Evolutionary conservation across 2,888 invertebrate species (phyloP), one percentile per base, ranked within the genome.

Genomic region (Hirtodrosophila confusa): DNA sequence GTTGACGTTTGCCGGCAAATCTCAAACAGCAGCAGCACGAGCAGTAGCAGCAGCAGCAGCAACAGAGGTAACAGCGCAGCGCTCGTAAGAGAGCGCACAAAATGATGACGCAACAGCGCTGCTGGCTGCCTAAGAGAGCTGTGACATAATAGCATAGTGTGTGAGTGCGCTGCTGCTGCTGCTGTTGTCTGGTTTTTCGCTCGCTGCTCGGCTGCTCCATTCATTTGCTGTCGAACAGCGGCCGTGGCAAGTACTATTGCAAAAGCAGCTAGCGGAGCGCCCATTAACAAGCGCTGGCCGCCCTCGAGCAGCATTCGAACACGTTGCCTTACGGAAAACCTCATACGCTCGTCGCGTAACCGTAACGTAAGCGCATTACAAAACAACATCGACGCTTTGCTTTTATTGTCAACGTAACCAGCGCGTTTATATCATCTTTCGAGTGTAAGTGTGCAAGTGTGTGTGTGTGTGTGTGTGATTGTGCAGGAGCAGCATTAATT

Each of bases 201-300:
- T 35, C 6, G 7, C 23, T 29, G 33, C 17, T 36, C 37, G 5
- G 12, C 17, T 47, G 36, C 36, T 45, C 39, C 66, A 40, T 62
- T 80, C 86, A 89, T 86, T 88, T 86, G 85, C 79, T 86, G 75
- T 78, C 79, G 68, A 87, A 77, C 88, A 88, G 79, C 85, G 88
- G 84, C 89, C 86, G 83, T 87, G 88, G 71, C 76, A 84, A 80
- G 86, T 79, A 76, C 65, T 31, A 31, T 31, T 6, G 31, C 31
- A 31, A 9, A 35, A 47, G 55, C 47, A 77, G 54, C 40, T 60
- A 66, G 69, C 66, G 64, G 53, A 77, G 65, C 60, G 61, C 39
- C n/a, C 11, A 50, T 43, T 44, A 33, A 33, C 43, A 50, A 67
- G 53, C 74, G 75, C 58, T 55, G 47, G 69, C 49, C 54, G 70